These are phyloP conservation scores for Sander lucioperca DNA, from an alignment of 2,113 vertebrate genomes.

Conservation along the genomic window DNA sequence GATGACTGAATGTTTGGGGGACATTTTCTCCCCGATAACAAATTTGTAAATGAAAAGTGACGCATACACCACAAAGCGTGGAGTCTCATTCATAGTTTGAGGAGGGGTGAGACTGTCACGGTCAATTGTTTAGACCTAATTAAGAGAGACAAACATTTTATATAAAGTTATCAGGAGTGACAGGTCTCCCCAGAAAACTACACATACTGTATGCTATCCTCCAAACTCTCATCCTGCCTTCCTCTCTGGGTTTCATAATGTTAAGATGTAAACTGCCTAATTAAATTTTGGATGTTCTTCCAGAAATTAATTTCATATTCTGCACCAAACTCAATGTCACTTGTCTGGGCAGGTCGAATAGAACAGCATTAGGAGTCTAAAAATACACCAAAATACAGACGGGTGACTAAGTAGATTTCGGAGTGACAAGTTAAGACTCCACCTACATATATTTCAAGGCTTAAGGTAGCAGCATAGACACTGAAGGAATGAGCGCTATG, in stretches of 20 bases:
- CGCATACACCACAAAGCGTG: no score
- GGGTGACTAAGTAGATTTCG: no score
- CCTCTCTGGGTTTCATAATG: not conserved
- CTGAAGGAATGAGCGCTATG: no score
- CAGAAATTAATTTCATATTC: not conserved
- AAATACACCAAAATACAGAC: no score
- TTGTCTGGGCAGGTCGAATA: not conserved
- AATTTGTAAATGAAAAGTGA: not conserved
- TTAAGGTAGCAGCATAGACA: not conserved
- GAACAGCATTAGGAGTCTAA: not conserved
- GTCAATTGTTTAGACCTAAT: not conserved
- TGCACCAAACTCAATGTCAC: not conserved
- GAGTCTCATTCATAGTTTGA: not conserved
- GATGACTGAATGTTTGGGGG: not conserved
- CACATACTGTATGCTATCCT: not conserved
- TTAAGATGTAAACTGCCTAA: not conserved
- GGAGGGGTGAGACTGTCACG: not conserved
- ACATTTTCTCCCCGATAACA: not conserved
- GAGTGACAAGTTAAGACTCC: no score
- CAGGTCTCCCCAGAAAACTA: not conserved
- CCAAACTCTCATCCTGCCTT: not conserved
- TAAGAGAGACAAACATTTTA: not conserved
- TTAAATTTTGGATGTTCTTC: not conserved
- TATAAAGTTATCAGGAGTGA: not conserved
- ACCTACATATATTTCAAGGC: not conserved